Base-by-base conservation (phyloP, 2,888 invertebrate species). In the Drosophila tripunctata region DNA sequence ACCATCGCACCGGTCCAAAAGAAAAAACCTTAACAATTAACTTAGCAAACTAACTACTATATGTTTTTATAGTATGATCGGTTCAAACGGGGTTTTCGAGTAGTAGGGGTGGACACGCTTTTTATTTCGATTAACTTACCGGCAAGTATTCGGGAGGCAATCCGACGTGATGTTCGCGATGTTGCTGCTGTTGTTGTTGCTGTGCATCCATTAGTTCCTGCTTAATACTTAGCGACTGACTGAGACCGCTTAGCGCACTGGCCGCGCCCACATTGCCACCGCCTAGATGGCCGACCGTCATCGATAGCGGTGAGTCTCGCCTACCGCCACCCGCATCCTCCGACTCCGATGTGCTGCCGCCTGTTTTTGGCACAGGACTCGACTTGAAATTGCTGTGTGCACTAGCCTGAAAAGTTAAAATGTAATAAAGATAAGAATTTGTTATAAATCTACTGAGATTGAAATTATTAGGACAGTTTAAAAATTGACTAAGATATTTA, bases 331-430 rank as follows among this genome's bases (percentile, higher is more conserved):
- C 86, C 67, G 90, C 89, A 73, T 91, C 91, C 84, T 91, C 92
- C 51, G 89, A 89, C 77, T 91, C 91, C 87, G 93, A 93, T 88
- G 94, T 93, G 91, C 93, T 94, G 73, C 83, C 83, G 91, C 90
- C 90, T 55, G 93, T 92, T 92, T 94, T 94, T 93, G 94, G 93
- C 92, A 93, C 91, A 84, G 93, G 93, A 92, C 93, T 93, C 91
- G 93, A 93, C 93, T 94, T 94, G 91, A 93, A 94, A 92, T 94
- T 94, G 92, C 93, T 93, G 91, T 93, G 93, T 87, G 93, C 92
- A 82, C 93, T 92, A 91, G 93, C 93, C 94, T 94, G 91, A 1
- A 35, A 27, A 17, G 7, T n/a, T 5, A 7, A 5, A 15, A 30
- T 1, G 3, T 4, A 19, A 21, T 3, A 4, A n/a, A 30, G 47